phyloP scores from a whole-genome alignment of 2,113 vertebrate genomes.

The Apeltes quadracus region DNA sequence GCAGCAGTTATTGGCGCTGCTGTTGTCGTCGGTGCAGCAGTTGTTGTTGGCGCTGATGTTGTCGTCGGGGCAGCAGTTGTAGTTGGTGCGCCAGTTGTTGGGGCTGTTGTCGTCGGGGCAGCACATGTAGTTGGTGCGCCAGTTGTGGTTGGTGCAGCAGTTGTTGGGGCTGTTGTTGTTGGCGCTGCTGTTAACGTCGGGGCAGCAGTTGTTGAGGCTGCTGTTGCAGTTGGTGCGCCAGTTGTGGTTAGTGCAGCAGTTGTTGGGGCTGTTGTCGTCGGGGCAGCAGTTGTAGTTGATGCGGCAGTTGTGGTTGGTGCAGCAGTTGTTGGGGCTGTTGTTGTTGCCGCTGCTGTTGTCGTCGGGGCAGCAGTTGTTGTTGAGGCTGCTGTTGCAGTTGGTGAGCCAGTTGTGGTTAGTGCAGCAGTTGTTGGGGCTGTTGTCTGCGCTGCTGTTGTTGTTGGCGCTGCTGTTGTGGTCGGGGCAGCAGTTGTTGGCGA shows the following conservation, averaged over 20 bases:
- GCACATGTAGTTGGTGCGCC: background rate
- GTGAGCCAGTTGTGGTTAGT: accelerated
- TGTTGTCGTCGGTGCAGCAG: too few species aligned
- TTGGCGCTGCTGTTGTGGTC: background rate
- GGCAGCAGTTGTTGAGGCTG: too few species aligned
- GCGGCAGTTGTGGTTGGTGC: too few species aligned
- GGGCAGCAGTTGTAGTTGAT: too few species aligned
- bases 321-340: too few species aligned
- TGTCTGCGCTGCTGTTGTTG: background rate
- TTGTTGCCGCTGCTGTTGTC: too few species aligned
- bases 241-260: background rate
- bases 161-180: background rate
- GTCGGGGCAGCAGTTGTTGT: too few species aligned
- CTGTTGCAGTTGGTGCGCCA: background rate
- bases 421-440: background rate
- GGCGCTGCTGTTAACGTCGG: background rate
- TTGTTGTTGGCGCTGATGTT: background rate
- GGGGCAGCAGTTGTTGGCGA: too few species aligned
- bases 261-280: background rate
- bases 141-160: background rate
- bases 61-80: background rate
- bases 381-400: too few species aligned
- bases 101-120: background rate
- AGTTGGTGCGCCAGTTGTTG: background rate
- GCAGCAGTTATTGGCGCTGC: too few species aligned